These are phyloP conservation scores for Pemphigus obesinymphae DNA, from an alignment of 1,140 invertebrate species.

Conservation along the genomic window DNA sequence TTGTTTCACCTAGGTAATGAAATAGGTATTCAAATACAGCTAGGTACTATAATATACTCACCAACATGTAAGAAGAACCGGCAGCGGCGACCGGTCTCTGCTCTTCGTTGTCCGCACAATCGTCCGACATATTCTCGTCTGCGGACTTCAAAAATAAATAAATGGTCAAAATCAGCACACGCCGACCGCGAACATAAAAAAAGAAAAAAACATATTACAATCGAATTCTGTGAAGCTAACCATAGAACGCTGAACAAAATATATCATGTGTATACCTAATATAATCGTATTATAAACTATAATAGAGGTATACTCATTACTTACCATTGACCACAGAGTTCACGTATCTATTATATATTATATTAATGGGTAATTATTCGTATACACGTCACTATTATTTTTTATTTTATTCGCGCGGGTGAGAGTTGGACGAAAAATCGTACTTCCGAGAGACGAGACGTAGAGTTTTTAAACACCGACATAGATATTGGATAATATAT, in stretches of 20 bases:
- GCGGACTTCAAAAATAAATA: not conserved
- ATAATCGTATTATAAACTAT: too few relatives aligned
- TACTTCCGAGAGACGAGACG: not conserved
- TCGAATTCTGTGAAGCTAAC: not conserved
- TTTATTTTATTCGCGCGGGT: not conserved
- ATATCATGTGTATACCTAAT: too few relatives aligned
- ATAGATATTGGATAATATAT: not conserved
- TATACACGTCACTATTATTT: not conserved
- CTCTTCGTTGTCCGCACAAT: not conserved
- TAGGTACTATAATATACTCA: too few relatives aligned
- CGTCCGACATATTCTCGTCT: not conserved
- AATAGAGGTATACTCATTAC: not conserved
- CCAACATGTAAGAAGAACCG: constrained; percentile 30
- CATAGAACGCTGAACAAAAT: too few relatives aligned
- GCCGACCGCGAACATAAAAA: not conserved
- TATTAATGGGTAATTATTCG: not conserved
- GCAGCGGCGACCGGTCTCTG: constrained; percentile 28
- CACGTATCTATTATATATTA: too few relatives aligned
- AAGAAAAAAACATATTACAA: not conserved
- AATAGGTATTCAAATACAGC: too few relatives aligned
- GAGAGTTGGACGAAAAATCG: not conserved
- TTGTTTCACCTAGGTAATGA: too few relatives aligned
- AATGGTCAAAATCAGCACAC: not conserved
- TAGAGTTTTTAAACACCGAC: not conserved
- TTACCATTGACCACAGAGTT: not conserved